Evolutionary conservation across 2,888 invertebrate species (phyloP), one percentile per base, ranked within the genome.

Genomic region (Polymixis flavicincta): DNA sequence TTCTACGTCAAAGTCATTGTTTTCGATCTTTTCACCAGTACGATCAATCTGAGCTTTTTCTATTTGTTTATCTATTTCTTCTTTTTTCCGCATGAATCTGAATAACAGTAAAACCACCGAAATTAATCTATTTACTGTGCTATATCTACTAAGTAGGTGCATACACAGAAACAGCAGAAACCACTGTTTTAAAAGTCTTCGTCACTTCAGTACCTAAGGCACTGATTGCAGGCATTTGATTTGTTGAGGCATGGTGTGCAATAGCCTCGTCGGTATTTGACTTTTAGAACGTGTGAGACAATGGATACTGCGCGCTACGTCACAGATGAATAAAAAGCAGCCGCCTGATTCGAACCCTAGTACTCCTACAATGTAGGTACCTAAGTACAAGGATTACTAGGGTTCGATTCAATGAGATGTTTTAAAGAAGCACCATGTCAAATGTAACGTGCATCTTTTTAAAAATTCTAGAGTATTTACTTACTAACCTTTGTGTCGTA

Each of bases 1-100:
- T 76, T 94, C 95, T 0, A 94, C 94, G 55, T 93, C 95, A 72
- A 92, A 94, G 2, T 95, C 94, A 28, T 92, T 92, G 79, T 94
- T 95, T 50, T 89, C 92, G 22, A 25, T 19, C 68, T 78, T 84
- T 13, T 75, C 79, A 19, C 0, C 32, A 22, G n/a, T 19, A 22
- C 74, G 85, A 37, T 83, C 87, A 4, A 19, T 67, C 73, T 86
- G 81, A 76, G 80, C 88, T 57, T 85, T 91, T 82, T 89, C 85
- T 14, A 93, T 63, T 64, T 93, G 92, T 61, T 90, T 90, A 64
- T 92, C 89, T n/a, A 94, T 92, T 42, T 94, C 94, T 84, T 92
- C 92, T 78, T 93, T 94, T 71, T 92, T 94, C 19, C 92, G 90
- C 74, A 92, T 88, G 81, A 95, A 95, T 78, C 95, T 95, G 68